Evolutionary conservation across 1,140 invertebrate species (phyloP), one percentile per base, ranked within the genome.

Genomic region (Sesamia nonagrioides): DNA sequence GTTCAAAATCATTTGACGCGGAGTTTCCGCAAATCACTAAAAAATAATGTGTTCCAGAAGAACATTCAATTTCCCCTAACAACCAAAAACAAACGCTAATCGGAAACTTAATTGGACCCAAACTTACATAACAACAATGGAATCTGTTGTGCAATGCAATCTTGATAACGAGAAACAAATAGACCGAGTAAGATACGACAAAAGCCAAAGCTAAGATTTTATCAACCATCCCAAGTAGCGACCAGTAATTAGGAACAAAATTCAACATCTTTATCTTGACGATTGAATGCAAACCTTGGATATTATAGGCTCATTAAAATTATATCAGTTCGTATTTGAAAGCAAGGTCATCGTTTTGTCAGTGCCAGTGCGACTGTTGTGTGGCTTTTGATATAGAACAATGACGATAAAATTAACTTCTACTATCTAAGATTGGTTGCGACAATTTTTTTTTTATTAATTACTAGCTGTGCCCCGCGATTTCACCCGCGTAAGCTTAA

Each of bases 221-320:
- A 90, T 91, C 89, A 80, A 79, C 84, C 84, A 89, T 80, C 83
- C 80, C 82, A 85, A 87, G 85, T 87, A 84, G 82, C 80, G 77
- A 82, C 77, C 61, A 79, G 84, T 91, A 89, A 90, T 90, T 91
- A 90, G 84, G 82, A 84, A 72, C 78, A 79, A 76, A 84, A 85
- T 72, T 82, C 78, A 61, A 71, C 69, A 72, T 78, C 69, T 82
- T 89, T 90, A 91, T 90, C 90, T 82, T 68, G 52, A 56, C 63
- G 81, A 89, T 91, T 88, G 75, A 83, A 84, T 81, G 77, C 50
- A 80, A 85, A 81, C 90, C 90, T 90, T 91, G 89, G 83, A 81
- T 86, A 85, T 86, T 89, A 87, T 86, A 84, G 84, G 83, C 82
- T 89, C 86, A 91, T 91, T 91, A 89, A 90, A 88, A 89, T 88